Base-by-base conservation (phyloP, 2,797 vertebrate species). In the Pipistrellus pipistrellus region DNA sequence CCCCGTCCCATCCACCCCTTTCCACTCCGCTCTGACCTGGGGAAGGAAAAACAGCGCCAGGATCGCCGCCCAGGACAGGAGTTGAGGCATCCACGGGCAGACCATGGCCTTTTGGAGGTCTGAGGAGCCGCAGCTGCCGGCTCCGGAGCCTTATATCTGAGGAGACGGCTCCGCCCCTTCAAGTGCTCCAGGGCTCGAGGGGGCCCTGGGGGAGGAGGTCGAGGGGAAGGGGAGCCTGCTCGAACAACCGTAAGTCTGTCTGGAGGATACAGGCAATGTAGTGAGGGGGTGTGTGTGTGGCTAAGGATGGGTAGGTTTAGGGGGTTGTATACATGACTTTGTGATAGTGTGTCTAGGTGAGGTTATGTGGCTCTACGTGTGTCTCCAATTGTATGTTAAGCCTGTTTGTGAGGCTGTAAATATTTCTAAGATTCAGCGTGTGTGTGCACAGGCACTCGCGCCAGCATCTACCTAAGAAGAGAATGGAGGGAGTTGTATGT, bases 11-110 rank as follows among this genome's bases (percentile, higher is more conserved):
- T 53, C 21, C 21, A 35, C 53, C 48, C 48, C 68, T 59, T 53
- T 27, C 88, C 46, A 13, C 7, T 55, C 23, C 17, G 46, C 81
- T 91, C 96, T 90, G 84, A 97, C 96, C 97, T 96, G 96, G 35
- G 94, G 93, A 55, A 97, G 92, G 68, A 85, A 38, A 53, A 96
- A 20, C 13, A 97, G 69, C 18, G 78, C 51, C 59, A 98, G 96
- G 8, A 98, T 86, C 21, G 88, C 35, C 23, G 53, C 75, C 51
- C 18, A 72, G 69, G 69, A 38, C 82, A 78, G 80, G 25, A 92
- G 41, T 57, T 23, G 78, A 51, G 18, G 35, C n/a, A 30, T 78
- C 91, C 27, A 57, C 87, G 30, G 30, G n/a, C 64, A 14, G 23
- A 85, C 91, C 96, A 97, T 97, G 78, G 96, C 90, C 95, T 95